These are phyloP conservation scores for Rotaria magnacalcarata DNA, from an alignment of 2,888 invertebrate genomes.

Conservation along the genomic window DNA sequence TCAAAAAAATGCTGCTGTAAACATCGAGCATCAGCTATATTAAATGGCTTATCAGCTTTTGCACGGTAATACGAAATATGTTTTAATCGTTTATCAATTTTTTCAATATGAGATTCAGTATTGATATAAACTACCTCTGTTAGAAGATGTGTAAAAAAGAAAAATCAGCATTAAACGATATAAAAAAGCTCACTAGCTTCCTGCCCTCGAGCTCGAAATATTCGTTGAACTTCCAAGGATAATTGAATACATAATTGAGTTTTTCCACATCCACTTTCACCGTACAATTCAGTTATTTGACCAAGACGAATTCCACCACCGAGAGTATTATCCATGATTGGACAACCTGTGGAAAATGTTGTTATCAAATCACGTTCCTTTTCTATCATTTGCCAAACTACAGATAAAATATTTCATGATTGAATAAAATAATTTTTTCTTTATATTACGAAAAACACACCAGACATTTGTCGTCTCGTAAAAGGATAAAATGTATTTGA, in stretches of 20 bases:
- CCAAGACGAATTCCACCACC: slow-evolving; percentile 66
- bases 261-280: slow-evolving; percentile 72
- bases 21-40: slow-evolving; percentile 49
- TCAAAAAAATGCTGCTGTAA: slow-evolving; percentile 26
- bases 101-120: slow-evolving; percentile 13
- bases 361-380: not conserved
- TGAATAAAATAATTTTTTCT: not conserved
- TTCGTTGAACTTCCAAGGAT: slow-evolving; percentile 72
- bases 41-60: slow-evolving; percentile 51
- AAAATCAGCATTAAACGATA: too few relatives aligned
- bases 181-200: slow-evolving; percentile 56
- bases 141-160: too few relatives aligned
- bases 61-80: slow-evolving; percentile 58
- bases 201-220: slow-evolving; percentile 66
- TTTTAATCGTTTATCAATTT: slow-evolving; percentile 66
- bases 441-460: not conserved
- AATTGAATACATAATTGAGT: slow-evolving; percentile 71
- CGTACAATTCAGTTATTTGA: slow-evolving; percentile 69
- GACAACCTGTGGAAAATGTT: slow-evolving; percentile 5
- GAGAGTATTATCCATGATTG: not conserved
- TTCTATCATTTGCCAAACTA: not conserved
- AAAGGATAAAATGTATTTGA: not conserved
- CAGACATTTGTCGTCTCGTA: not conserved
- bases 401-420: too few relatives aligned
- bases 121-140: slow-evolving; percentile 13